Evolutionary conservation across 2,888 invertebrate species (phyloP).

Genomic region (Torymus auratus): DNA sequence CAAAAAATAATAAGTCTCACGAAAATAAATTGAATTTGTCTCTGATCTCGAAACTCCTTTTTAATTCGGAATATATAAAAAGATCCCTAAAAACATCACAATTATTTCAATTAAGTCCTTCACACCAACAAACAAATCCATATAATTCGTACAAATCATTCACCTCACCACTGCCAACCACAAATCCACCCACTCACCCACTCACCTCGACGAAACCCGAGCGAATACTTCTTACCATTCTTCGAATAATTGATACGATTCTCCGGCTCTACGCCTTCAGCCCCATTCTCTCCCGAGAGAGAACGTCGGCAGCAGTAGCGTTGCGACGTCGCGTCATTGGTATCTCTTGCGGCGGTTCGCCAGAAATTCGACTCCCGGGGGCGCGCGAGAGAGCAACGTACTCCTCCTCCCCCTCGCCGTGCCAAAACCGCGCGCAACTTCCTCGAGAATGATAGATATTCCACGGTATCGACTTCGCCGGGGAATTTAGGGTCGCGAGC

Average conservation of each 20-base stretch:
- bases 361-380: conserved; percentile 20
- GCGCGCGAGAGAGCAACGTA: too few species aligned
- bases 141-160: too few species aligned
- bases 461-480: neutral
- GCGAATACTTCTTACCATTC: conserved; percentile 12
- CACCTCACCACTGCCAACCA: too few species aligned
- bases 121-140: too few species aligned
- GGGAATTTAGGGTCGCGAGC: conserved; percentile 8
- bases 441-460: conserved; percentile 37
- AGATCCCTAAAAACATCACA: too few species aligned
- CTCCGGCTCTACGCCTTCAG: too few species aligned
- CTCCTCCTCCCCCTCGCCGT: neutral
- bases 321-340: neutral
- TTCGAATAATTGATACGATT: conserved; percentile 6
- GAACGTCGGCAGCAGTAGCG: neutral
- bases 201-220: neutral
- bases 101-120: too few species aligned
- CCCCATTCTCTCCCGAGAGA: neutral
- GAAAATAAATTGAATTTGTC: too few species aligned
- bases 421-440: conserved; percentile 22
- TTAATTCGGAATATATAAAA: too few species aligned
- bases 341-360: conserved; percentile 24
- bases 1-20: too few species aligned
- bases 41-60: too few species aligned
- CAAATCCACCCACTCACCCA: too few species aligned